These are phyloP conservation scores for Ptychochromis oligacanthus DNA, from an alignment of 2,113 vertebrate species.

Conservation along the genomic window DNA sequence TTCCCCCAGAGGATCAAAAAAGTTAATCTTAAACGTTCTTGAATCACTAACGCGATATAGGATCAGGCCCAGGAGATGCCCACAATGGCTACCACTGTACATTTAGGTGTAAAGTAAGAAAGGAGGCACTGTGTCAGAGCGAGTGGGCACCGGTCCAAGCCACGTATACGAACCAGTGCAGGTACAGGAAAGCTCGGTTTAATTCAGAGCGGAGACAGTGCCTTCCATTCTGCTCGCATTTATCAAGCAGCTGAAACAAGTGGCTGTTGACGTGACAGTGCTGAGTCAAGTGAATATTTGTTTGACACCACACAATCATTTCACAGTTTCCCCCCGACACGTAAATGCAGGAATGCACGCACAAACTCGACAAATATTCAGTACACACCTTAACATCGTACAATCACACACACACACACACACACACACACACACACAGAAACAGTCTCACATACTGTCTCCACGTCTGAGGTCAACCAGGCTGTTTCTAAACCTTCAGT, in stretches of 20 bases:
- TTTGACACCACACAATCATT: conserved; percentile 12
- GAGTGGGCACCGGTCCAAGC: conserved; percentile 41
- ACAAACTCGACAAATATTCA: background rate
- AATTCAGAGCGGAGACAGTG: background rate
- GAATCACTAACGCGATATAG: background rate
- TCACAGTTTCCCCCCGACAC: conserved; percentile 19
- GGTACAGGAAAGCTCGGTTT: conserved; percentile 46
- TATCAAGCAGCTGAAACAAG: conserved; percentile 42
- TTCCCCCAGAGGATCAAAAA: background rate
- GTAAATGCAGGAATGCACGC: background rate
- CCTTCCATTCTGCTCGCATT: conserved; percentile 21
- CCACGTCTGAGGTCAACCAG: conserved; percentile 23
- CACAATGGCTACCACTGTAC: conserved; percentile 48
- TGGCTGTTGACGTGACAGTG: conserved; percentile 32
- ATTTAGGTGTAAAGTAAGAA: conserved; percentile 33
- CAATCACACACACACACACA: background rate
- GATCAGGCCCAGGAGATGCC: background rate
- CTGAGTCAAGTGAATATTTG: conserved; percentile 16
- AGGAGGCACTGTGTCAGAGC: conserved; percentile 40
- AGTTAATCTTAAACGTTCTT: conserved; percentile 14
- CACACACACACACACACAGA: background rate
- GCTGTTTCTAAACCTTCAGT: conserved; percentile 28
- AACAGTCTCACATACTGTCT: conserved; percentile 20
- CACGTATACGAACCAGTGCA: conserved; percentile 14
- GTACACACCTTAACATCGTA: background rate